These are phyloP conservation scores for Pseudococcus viburni DNA, from an alignment of 2,888 invertebrate species.

Conservation along the genomic window DNA sequence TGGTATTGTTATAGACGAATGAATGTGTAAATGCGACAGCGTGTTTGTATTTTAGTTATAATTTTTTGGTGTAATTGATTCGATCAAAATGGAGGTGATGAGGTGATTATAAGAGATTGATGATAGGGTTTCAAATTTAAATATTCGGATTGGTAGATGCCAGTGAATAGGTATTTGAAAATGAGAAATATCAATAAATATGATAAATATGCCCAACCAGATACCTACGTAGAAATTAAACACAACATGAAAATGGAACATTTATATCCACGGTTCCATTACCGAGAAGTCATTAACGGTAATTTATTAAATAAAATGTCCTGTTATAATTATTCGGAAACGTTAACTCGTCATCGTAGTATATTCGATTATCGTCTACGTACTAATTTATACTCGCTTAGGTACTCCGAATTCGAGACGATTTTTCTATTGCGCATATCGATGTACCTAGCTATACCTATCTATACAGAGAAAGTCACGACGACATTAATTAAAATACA, in stretches of 20 bases:
- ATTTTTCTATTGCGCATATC: constrained; percentile 13
- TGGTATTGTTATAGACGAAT: constrained; percentile 18
- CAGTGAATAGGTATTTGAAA: not conserved
- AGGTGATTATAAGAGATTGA: not conserved
- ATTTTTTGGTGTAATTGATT: not conserved
- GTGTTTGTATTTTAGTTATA: not conserved
- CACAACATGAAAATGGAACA: not conserved
- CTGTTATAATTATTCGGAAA: constrained; percentile 60
- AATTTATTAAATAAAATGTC: constrained; percentile 63
- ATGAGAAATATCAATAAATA: not conserved
- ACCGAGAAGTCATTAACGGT: constrained; percentile 62
- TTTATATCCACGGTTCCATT: constrained; percentile 26
- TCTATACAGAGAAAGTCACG: constrained; percentile 32
- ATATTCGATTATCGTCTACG: constrained; percentile 32
- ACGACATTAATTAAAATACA: constrained; percentile 36
- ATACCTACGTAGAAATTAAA: not conserved
- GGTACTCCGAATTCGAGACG: constrained; percentile 21
- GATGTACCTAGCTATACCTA: not conserved
- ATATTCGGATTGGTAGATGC: not conserved
- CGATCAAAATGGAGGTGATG: not conserved
- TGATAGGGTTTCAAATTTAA: not conserved
- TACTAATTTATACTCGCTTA: constrained; percentile 38
- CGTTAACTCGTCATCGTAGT: not conserved
- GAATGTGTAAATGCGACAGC: not conserved
- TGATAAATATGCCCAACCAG: too few species aligned